Evolutionary conservation across 2,797 vertebrate genomes (phyloP).

Genomic region (Smutsia gigantea): DNA sequence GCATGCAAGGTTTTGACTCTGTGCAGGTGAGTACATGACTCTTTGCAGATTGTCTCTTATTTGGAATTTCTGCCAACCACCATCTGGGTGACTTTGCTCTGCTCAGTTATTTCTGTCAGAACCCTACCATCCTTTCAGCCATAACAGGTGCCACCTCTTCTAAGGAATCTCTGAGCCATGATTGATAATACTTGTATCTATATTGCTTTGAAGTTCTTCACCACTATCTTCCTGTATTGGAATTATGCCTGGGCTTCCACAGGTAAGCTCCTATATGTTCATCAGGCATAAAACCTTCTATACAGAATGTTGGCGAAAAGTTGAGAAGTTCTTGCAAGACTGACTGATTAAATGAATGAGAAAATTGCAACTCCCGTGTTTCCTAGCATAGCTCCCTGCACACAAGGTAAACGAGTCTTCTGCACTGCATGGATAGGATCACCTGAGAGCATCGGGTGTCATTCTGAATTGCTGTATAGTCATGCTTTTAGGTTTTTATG

Average conservation of each 20-base stretch:
- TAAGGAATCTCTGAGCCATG: neutral
- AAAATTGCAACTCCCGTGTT: fast-evolving
- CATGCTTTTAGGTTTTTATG: too few species aligned
- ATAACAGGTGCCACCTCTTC: fast-evolving
- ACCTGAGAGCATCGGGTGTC: fast-evolving
- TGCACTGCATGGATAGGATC: fast-evolving
- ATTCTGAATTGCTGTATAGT: too few species aligned
- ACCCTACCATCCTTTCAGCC: neutral
- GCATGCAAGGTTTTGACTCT: neutral
- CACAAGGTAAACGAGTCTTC: too few species aligned
- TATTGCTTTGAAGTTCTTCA: neutral
- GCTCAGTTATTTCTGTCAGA: neutral
- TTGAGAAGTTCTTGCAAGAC: neutral
- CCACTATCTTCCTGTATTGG: neutral
- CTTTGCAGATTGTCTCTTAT: too few species aligned
- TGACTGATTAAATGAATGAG: neutral
- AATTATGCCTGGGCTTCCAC: neutral
- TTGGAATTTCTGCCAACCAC: neutral
- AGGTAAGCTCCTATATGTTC: too few species aligned
- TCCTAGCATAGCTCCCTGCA: neutral
- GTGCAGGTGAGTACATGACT: neutral
- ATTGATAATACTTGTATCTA: fast-evolving
- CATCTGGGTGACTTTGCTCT: neutral
- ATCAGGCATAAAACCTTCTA: neutral
- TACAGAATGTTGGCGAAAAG: neutral